Percentiles rank a stretch among this genome's conserved stretches.
Conservation (phyloP, 2,888 invertebrate genomes). For the Tineola bisselliella region DNA sequence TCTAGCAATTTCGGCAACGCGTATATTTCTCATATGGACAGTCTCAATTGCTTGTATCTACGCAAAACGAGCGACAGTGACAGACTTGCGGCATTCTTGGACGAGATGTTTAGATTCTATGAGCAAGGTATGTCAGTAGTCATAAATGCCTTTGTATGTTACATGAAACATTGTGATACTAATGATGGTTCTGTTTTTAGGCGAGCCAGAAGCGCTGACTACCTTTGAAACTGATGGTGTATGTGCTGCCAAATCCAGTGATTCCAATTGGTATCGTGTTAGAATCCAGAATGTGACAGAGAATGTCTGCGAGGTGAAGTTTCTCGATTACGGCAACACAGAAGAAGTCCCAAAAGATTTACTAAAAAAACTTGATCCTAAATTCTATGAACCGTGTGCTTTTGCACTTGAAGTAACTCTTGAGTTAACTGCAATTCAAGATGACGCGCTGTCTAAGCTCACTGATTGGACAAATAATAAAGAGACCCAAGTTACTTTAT, state of each 20-base stretch:
- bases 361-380: slow-evolving; percentile 55
- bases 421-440: slow-evolving; percentile 46
- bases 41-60: slow-evolving; percentile 70
- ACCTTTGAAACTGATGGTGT: slow-evolving; percentile 57
- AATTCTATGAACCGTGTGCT: slow-evolving; percentile 51
- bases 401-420: slow-evolving; percentile 47
- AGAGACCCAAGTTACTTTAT: slow-evolving; percentile 63
- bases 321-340: slow-evolving; percentile 76
- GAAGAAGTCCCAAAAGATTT: slow-evolving; percentile 61
- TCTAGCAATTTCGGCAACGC: slow-evolving; percentile 67
- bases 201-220: slow-evolving; percentile 40
- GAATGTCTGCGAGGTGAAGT: slow-evolving; percentile 62
- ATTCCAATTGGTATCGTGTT: slow-evolving; percentile 78
- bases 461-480: slow-evolving; percentile 56
- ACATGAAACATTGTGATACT: not conserved
- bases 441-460: slow-evolving; percentile 39
- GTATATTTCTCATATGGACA: slow-evolving; percentile 67
- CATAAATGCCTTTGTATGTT: not conserved
- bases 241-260: slow-evolving; percentile 71
- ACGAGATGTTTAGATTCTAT: slow-evolving; percentile 66
- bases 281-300: slow-evolving; percentile 56
- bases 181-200: not conserved
- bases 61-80: slow-evolving; percentile 64
- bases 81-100: slow-evolving; percentile 63
- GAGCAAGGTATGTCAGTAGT: slow-evolving; percentile 37